Percentiles rank a stretch among this genome's conserved stretches.
Conservation (phyloP, 2,888 invertebrate genomes). For the Melanostoma scalare region DNA sequence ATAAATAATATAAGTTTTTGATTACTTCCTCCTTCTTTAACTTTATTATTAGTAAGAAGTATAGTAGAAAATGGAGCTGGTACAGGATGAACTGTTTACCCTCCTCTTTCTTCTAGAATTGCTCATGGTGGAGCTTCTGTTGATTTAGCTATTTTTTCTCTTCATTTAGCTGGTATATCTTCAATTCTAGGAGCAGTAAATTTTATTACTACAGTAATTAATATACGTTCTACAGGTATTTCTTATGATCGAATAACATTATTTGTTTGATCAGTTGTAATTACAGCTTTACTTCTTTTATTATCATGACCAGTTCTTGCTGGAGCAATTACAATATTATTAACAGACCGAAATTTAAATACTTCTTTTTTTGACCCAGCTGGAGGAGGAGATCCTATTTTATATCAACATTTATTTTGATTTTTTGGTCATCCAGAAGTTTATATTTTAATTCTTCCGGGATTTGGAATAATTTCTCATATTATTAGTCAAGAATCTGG, state of each 20-base stretch:
- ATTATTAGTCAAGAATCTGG: conserved; percentile 89
- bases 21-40: conserved; percentile 87
- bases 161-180: conserved; percentile 89
- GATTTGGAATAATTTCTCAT: conserved; percentile 91
- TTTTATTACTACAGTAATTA: conserved; percentile 90
- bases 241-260: conserved; percentile 86
- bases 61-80: conserved; percentile 88
- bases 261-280: conserved; percentile 89
- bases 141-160: conserved; percentile 89
- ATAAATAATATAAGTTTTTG: conserved; percentile 94
- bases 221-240: conserved; percentile 86
- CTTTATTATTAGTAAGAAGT: conserved; percentile 85
- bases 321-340: conserved; percentile 90
- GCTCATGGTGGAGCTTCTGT: conserved; percentile 87
- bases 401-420: conserved; percentile 93
- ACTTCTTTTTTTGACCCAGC: conserved; percentile 91
- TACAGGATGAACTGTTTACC: conserved; percentile 91
- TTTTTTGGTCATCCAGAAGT: conserved; percentile 95
- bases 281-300: conserved; percentile 86
- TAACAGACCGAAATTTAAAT: conserved; percentile 91
- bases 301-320: conserved; percentile 89
- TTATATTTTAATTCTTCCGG: conserved; percentile 92
- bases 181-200: conserved; percentile 90
- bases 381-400: conserved; percentile 90
- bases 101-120: conserved; percentile 86